Base-by-base conservation (phyloP, 2,888 invertebrate species). In the Drepana falcataria region DNA sequence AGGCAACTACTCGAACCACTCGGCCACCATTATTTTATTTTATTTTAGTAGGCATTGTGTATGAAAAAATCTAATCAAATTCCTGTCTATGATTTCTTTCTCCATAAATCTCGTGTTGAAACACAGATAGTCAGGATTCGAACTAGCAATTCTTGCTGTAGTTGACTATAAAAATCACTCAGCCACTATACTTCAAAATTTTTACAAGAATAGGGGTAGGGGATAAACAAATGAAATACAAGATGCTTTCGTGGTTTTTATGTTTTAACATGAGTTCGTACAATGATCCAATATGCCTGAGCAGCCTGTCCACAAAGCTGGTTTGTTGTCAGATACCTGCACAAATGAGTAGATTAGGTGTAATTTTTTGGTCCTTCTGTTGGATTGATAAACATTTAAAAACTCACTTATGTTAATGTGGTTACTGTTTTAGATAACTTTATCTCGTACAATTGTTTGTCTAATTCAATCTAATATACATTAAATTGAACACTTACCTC, bases 241-340 rank as follows among this genome's bases (percentile, higher is more conserved):
- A 47, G 66, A 59, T 76, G 76, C 78, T 85, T 87, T 87, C 73
- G 75, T 81, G 83, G 81, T 79, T 87, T 86, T 85, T 86, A 81
- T 89, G 80, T 85, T 89, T 79, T 84, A 87, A 87, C 87, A 85
- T 87, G 88, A 85, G 87, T 87, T 88, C 83, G 75, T 87, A 90
- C 88, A 89, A 87, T 88, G 85, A 84, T 88, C 81, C 86, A 87
- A 85, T 87, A 85, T 84, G 85, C 77, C 82, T 81, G 77, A 84
- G 85, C 83, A 81, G 75, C 77, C 82, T 85, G 85, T 83, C 84
- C 85, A 81, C 72, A 79, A 76, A 73, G 69, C 69, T 79, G 71
- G 71, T 68, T 71, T 69, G 65, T 69, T 77, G 58, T 65, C 66
- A 75, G 69, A 66, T 69, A 74, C 65, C 68, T 77, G 75, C 75